Evolutionary conservation across 2,888 invertebrate genomes (phyloP).

Genomic region (Margaritifera margaritifera): DNA sequence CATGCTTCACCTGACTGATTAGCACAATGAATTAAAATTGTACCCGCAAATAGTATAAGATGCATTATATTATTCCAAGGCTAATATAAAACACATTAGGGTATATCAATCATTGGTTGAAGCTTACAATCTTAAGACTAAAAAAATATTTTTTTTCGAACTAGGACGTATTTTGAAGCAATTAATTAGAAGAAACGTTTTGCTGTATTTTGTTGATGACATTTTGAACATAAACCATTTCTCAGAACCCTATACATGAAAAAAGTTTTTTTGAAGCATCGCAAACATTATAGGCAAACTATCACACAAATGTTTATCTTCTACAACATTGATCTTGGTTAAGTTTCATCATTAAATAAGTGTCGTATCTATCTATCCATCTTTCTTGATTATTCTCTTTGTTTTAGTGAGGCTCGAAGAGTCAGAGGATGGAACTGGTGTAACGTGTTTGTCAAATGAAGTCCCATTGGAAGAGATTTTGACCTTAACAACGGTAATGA

Average conservation of each 20-base stretch:
- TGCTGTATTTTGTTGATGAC: too few species aligned
- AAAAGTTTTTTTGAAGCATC: too few species aligned
- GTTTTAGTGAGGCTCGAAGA: slow-evolving; percentile 27
- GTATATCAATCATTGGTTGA: too few species aligned
- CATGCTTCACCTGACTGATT: too few species aligned
- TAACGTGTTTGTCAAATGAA: slow-evolving; percentile 14
- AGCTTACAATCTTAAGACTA: too few species aligned
- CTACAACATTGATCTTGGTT: neutral
- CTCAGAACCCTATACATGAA: neutral
- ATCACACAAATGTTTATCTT: neutral
- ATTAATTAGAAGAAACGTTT: too few species aligned
- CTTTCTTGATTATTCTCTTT: neutral
- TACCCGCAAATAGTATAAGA: too few species aligned
- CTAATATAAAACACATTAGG: too few species aligned
- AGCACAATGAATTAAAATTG: too few species aligned
- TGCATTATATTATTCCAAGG: too few species aligned
- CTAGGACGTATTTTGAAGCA: too few species aligned
- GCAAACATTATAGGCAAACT: neutral
- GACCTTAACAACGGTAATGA: slow-evolving; percentile 26
- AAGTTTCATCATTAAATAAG: neutral
- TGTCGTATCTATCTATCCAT: neutral
- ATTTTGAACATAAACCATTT: neutral
- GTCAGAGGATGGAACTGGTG: slow-evolving; percentile 17
- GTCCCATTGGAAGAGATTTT: slow-evolving; percentile 18
- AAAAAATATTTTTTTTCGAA: too few species aligned